Evolutionary conservation across 2,113 vertebrate species (phyloP).

Genomic region (Brachypteracias leptosomus): DNA sequence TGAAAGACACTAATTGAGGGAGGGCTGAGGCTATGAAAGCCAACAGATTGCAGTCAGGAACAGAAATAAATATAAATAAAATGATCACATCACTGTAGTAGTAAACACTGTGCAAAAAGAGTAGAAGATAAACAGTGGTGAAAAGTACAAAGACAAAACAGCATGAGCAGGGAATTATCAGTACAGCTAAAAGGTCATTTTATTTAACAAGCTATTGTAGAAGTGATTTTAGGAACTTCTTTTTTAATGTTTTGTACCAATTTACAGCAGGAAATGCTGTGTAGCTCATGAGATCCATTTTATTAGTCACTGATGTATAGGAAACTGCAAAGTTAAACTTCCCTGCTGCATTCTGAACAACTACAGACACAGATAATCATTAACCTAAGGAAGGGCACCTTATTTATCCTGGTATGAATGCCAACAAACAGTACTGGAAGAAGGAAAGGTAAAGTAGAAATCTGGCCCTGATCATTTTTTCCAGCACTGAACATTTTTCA

Average conservation of each 20-base stretch:
- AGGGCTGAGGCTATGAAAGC: not conserved
- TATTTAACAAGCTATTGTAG: not conserved
- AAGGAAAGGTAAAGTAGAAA: not conserved
- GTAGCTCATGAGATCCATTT: not conserved
- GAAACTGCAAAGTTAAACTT: not conserved
- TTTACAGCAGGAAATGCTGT: not conserved
- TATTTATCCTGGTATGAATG: not conserved
- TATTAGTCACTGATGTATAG: not conserved
- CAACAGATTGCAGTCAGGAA: not conserved
- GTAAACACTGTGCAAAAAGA: not conserved
- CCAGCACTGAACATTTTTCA: conserved; percentile 8
- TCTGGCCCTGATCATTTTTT: not conserved
- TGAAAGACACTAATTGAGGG: not conserved
- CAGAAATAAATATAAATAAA: not conserved
- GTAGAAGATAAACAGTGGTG: not conserved
- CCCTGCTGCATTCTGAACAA: not conserved
- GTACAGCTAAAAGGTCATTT: not conserved
- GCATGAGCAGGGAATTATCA: not conserved
- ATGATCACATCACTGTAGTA: not conserved
- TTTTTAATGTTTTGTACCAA: not conserved
- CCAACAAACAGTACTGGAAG: not conserved
- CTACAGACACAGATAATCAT: not conserved
- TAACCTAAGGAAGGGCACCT: not conserved
- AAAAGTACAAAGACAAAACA: not conserved
- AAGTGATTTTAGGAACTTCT: not conserved